Conservation (phyloP, 1,140 invertebrate species). For the Drosophila ficusphila region DNA sequence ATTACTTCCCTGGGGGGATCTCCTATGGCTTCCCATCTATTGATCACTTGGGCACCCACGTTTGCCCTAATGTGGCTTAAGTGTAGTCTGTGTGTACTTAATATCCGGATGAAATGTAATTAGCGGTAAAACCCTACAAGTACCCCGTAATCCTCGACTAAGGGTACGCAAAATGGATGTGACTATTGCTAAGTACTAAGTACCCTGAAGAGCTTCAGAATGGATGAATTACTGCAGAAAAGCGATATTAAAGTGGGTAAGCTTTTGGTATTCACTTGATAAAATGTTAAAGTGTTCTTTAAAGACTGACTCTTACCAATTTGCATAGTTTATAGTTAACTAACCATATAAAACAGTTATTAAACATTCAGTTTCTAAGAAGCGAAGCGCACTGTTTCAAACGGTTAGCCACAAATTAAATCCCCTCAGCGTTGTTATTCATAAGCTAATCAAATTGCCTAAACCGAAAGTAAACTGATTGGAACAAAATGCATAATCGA, state of each 20-base stretch:
- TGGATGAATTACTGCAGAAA: too few relatives aligned
- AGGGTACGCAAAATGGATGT: conserved; percentile 22
- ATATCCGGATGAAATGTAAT: conserved; percentile 64
- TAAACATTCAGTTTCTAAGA: not conserved
- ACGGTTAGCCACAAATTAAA: not conserved
- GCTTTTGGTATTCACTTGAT: too few relatives aligned
- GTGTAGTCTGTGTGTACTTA: conserved; percentile 41
- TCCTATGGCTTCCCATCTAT: conserved; percentile 31
- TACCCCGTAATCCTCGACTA: conserved; percentile 29
- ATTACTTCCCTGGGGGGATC: conserved; percentile 27
- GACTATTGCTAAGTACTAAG: not conserved
- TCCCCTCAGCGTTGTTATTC: conserved; percentile 1
- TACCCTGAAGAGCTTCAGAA: not conserved
- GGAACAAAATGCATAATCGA: conserved; percentile 71
- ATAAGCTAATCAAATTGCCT: conserved; percentile 45
- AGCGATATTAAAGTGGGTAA: too few relatives aligned
- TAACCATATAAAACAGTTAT: not conserved
- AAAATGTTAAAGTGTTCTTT: too few relatives aligned
- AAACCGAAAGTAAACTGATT: conserved; percentile 50
- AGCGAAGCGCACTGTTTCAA: not conserved
- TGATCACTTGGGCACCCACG: conserved; percentile 17
- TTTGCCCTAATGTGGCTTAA: conserved; percentile 40
- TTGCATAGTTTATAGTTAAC: too few relatives aligned
- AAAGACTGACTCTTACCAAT: too few relatives aligned
- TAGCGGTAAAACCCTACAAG: conserved; percentile 73